A percentile compares a stretch with the other conserved stretches of the same genome.
Evolutionary conservation across 2,113 vertebrate species (phyloP).

Genomic region (Boulengeromyrus knoepffleri): DNA sequence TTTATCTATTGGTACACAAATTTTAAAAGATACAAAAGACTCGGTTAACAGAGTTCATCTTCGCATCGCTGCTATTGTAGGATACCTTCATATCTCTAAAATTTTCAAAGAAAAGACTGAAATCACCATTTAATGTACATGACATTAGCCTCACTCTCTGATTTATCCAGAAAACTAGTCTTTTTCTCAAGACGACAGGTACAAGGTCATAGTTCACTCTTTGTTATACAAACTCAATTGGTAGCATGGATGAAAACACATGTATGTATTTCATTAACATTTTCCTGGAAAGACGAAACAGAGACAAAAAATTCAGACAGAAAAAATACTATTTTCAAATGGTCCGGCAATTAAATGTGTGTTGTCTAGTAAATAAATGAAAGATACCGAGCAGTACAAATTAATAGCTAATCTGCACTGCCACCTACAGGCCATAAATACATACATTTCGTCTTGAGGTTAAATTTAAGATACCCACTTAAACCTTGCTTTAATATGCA

Average conservation of each 20-base stretch:
- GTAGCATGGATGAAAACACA: background rate
- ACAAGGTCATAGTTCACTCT: background rate
- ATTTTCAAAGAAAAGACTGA: background rate
- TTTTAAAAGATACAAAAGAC: background rate
- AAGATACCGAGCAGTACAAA: slow-evolving; percentile 16
- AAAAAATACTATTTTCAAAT: slow-evolving; percentile 25
- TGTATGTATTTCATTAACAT: background rate
- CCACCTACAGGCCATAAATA: slow-evolving; percentile 40
- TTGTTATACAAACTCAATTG: background rate
- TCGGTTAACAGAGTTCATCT: background rate
- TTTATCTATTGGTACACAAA: background rate
- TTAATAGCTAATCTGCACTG: slow-evolving; percentile 42
- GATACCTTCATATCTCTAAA: background rate
- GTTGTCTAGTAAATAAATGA: slow-evolving; percentile 28
- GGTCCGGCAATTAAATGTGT: slow-evolving; percentile 31
- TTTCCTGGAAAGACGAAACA: background rate
- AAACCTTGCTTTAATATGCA: background rate
- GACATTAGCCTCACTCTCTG: background rate
- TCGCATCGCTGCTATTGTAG: background rate
- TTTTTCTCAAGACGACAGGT: background rate
- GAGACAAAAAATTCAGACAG: background rate
- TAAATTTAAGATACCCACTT: slow-evolving; percentile 5
- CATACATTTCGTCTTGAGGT: slow-evolving; percentile 4
- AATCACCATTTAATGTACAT: background rate
- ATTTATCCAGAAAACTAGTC: background rate